Base-by-base conservation (phyloP, 2,888 invertebrate genomes). In the Hyles lineata region DNA sequence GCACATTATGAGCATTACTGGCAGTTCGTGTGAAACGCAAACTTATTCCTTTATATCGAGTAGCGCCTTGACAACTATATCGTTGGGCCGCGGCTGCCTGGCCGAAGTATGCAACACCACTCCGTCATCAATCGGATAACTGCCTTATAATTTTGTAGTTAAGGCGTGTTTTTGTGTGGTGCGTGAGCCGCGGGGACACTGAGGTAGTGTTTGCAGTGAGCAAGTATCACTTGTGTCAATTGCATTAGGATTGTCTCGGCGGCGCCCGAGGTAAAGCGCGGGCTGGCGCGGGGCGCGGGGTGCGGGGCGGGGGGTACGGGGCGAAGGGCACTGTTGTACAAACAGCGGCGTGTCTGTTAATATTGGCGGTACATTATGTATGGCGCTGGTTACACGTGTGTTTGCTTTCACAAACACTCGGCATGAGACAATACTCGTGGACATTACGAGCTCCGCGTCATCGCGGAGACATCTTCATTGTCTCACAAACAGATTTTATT, bases 211-310 rank as follows among this genome's bases (percentile, higher is more conserved):
- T 86, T 86, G 83, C 82, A 74, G 76, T 83, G 82, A 79, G 81
- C 81, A 84, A 67, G 67, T 67, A 81, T 86, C 93, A 92, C 91
- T 92, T 92, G 93, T 92, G 92, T 92, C 91, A 93, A 93, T 90
- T 85, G 83, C 85, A 87, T 85, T 83, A 81, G 78, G 67, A 67
- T 67, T 67, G 67, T 67, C 50, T 67, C 23, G 15, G 17, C 71
- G 78, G 69, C 76, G 76, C 74, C 74, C 74, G 80, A 78, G 75
- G 75, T 71, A 29, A 29, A 29, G 72, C 78, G 63, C 77, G 76
- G 75, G 75, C n/a, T n/a, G n/a, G n/a, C n/a, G n/a, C 75, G 80
- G 77, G 75, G 75, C 71, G 73, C 58, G 72, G 25, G 1, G 62
- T 19, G 32, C n/a, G 35, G n/a, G 32, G n/a, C n/a, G 43, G 2